These are phyloP conservation scores for Coryphaenoides rupestris DNA, from an alignment of 2,113 vertebrate species.

Conservation along the genomic window DNA sequence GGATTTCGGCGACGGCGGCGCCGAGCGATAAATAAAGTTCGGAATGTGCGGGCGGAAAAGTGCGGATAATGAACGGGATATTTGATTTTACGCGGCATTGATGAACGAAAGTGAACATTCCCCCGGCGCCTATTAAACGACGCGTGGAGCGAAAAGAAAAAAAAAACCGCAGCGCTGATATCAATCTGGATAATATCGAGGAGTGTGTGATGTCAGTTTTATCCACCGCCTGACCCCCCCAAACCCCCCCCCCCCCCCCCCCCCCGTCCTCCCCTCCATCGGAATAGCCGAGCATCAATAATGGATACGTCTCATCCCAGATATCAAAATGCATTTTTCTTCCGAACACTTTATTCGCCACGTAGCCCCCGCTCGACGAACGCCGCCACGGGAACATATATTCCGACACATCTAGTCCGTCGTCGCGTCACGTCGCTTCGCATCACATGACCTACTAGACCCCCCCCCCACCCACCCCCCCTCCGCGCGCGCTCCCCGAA, in stretches of 20 bases:
- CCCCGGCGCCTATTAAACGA: too few species aligned
- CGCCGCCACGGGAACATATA: too few species aligned
- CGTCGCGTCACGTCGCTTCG: too few species aligned
- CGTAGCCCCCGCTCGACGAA: constrained; percentile 15
- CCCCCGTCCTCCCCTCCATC: constrained; percentile 27
- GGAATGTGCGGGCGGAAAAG: too few species aligned
- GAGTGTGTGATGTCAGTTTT: constrained; percentile 5
- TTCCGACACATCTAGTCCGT: too few species aligned
- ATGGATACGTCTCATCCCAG: constrained; percentile 40
- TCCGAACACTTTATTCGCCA: constrained; percentile 38
- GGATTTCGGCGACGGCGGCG: too few species aligned
- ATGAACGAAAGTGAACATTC: constrained; percentile 42
- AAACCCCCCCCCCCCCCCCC: too few species aligned
- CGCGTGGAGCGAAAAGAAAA: constrained; percentile 35
- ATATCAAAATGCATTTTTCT: constrained; percentile 58
- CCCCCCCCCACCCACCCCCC: too few species aligned
- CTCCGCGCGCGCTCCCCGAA: too few species aligned
- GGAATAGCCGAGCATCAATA: constrained; percentile 47
- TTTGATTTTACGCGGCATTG: constrained; percentile 30
- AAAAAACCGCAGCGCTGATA: constrained; percentile 38
- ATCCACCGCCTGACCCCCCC: too few species aligned
- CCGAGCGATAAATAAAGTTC: background rate
- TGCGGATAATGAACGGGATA: constrained; percentile 13
- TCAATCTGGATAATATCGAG: constrained; percentile 7
- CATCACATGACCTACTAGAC: too few species aligned